Evolutionary conservation across 2,888 invertebrate species (phyloP).

Genomic region (Scelioninae gen. 2): DNA sequence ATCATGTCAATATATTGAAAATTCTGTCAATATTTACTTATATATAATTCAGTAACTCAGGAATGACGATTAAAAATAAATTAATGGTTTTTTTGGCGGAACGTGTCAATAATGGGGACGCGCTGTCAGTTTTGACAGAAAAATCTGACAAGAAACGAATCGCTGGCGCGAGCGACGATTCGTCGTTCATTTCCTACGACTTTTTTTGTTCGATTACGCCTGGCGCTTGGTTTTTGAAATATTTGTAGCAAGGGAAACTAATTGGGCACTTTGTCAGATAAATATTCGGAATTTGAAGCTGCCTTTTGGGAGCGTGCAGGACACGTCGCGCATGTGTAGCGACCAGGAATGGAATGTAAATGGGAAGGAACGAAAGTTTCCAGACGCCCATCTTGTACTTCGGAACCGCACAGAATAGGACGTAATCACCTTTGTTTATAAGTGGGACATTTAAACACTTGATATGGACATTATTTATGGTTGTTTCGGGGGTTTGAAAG

Average conservation of each 20-base stretch:
- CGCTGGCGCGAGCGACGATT: conserved; percentile 2
- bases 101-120: conserved; percentile 5
- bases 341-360: conserved; percentile 36
- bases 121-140: conserved; percentile 11
- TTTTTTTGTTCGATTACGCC: conserved; percentile 20
- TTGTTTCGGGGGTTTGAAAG: background rate
- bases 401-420: conserved; percentile 16
- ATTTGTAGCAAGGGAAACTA: conserved; percentile 51
- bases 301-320: conserved; percentile 35
- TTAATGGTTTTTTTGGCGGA: background rate
- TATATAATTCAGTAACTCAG: too few relatives aligned
- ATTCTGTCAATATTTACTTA: too few relatives aligned
- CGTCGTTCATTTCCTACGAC: conserved; percentile 4
- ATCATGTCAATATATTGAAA: too few relatives aligned
- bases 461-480: conserved; percentile 36
- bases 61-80: conserved; percentile 8
- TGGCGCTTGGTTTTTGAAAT: conserved; percentile 58
- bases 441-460: conserved; percentile 41
- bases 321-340: conserved; percentile 50
- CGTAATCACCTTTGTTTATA: conserved; percentile 51
- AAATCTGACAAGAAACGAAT: conserved; percentile 20
- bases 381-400: conserved; percentile 44
- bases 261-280: conserved; percentile 60
- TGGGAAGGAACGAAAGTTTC: conserved; percentile 53
- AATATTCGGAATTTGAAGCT: conserved; percentile 53